These are phyloP conservation scores for Tetrapedia diversipes DNA, from an alignment of 2,888 invertebrate genomes.

Conservation along the genomic window DNA sequence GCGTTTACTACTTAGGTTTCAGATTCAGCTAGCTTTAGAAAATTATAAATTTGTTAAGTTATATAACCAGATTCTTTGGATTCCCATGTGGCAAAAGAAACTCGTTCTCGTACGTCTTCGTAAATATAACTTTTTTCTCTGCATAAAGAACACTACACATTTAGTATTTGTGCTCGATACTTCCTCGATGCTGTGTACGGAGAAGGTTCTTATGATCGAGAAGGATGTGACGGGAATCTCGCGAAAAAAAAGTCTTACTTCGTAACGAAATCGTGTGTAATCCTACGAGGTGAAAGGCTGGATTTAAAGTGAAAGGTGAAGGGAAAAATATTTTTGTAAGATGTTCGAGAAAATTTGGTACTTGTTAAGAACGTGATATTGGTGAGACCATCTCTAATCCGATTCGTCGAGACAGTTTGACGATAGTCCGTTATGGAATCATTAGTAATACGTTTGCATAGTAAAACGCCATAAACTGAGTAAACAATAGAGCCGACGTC, in stretches of 20 bases:
- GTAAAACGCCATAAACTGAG: slow-evolving; percentile 26
- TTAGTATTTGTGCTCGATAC: background rate
- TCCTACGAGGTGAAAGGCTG: slow-evolving; percentile 72
- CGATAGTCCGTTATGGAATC: slow-evolving; percentile 1
- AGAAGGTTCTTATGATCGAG: slow-evolving; percentile 1
- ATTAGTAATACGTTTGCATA: slow-evolving; percentile 21
- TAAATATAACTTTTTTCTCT: background rate
- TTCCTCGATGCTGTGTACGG: background rate
- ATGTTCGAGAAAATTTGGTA: slow-evolving; percentile 19
- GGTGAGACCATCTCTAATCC: background rate
- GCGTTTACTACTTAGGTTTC: slow-evolving; percentile 8
- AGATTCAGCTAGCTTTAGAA: background rate
- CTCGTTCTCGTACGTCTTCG: background rate
- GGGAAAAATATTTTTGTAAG: slow-evolving; percentile 65
- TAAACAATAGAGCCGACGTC: slow-evolving; percentile 35
- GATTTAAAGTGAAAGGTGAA: slow-evolving; percentile 75
- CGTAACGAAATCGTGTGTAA: slow-evolving; percentile 42
- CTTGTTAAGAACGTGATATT: background rate
- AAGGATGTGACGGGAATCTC: slow-evolving; percentile 19
- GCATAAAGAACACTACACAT: background rate
- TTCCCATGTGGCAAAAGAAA: background rate
- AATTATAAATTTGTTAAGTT: slow-evolving; percentile 12
- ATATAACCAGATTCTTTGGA: background rate
- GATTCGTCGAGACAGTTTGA: background rate
- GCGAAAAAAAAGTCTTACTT: slow-evolving; percentile 19